These are phyloP conservation scores for Caenorhabditis brenneri DNA, from an alignment of 1,140 invertebrate species.

Conservation along the genomic window DNA sequence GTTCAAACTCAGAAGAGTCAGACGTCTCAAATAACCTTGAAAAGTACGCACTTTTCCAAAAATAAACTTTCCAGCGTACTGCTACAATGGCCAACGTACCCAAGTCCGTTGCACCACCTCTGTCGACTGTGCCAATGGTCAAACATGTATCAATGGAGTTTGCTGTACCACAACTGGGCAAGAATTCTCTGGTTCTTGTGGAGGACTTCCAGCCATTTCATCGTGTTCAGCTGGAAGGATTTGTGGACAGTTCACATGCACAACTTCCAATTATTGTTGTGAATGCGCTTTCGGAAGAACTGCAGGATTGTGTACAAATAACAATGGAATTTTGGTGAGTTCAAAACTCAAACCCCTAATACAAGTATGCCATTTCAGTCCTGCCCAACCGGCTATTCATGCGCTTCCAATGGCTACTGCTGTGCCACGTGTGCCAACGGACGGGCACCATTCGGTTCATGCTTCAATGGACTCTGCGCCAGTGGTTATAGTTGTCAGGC, in stretches of 20 bases:
- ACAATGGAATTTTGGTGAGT: neutral
- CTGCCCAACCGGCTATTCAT: slow-evolving; percentile 31
- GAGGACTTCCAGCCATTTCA: slow-evolving; percentile 9
- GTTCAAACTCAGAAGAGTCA: no score
- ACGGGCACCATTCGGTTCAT: slow-evolving; percentile 13
- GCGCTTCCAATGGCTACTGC: neutral
- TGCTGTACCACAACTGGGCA: slow-evolving; percentile 42
- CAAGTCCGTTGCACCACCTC: slow-evolving; percentile 45
- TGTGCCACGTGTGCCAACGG: slow-evolving; percentile 30
- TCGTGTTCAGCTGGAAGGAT: neutral
- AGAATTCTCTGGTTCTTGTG: slow-evolving; percentile 29
- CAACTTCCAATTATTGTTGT: slow-evolving; percentile 40
- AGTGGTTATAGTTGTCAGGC: slow-evolving; percentile 34
- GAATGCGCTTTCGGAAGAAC: slow-evolving; percentile 41
- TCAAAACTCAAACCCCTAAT: no score
- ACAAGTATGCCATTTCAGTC: no score
- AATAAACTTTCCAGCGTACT: neutral
- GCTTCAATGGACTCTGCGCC: slow-evolving; percentile 34
- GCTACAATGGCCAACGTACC: slow-evolving; percentile 46
- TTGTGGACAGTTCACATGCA: slow-evolving; percentile 14
- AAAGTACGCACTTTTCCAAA: no score
- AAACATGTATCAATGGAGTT: slow-evolving; percentile 55
- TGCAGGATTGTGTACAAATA: neutral
- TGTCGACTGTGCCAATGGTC: slow-evolving; percentile 21
- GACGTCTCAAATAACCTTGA: no score